Evolutionary conservation across 2,888 invertebrate genomes (phyloP).

Genomic region (Cylloceria caligata): DNA sequence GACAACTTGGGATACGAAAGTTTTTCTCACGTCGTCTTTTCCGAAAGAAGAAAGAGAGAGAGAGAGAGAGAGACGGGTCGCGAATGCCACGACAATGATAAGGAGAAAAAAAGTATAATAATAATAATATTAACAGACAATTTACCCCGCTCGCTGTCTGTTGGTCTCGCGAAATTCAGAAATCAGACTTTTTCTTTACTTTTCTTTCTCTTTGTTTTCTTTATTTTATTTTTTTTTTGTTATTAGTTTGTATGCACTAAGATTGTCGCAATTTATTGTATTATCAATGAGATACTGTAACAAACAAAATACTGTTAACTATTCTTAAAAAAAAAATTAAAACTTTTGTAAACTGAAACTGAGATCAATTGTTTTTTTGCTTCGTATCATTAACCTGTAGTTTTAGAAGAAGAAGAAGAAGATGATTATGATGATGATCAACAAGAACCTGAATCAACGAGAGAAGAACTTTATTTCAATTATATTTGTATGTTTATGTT

Average conservation of each 20-base stretch:
- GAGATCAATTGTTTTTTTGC: slow-evolving; percentile 37
- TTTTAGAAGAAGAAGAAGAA: not conserved
- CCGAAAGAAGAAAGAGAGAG: slow-evolving; percentile 26
- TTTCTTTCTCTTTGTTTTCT: slow-evolving; percentile 53
- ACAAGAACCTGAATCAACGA: too few relatives aligned
- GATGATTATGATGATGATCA: too few relatives aligned
- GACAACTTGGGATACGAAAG: slow-evolving; percentile 68
- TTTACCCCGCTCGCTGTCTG: slow-evolving; percentile 55
- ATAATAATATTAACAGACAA: slow-evolving; percentile 46
- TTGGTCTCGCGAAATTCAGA: slow-evolving; percentile 46
- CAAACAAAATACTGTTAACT: slow-evolving; percentile 84
- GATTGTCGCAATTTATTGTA: slow-evolving; percentile 83
- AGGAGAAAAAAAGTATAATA: slow-evolving; percentile 21
- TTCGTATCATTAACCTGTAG: slow-evolving; percentile 23
- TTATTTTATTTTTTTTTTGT: slow-evolving; percentile 75
- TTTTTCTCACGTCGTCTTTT: slow-evolving; percentile 32
- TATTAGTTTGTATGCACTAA: slow-evolving; percentile 82
- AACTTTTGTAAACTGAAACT: slow-evolving; percentile 83
- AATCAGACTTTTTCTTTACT: slow-evolving; percentile 51
- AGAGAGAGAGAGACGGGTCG: slow-evolving; percentile 36
- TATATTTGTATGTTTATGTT: too few relatives aligned
- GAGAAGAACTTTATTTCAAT: too few relatives aligned
- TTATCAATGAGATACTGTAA: slow-evolving; percentile 83
- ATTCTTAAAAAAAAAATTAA: slow-evolving; percentile 83
- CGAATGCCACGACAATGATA: slow-evolving; percentile 21